Percentiles rank a stretch among this genome's conserved stretches.
Evolutionary conservation across 2,113 vertebrate species (phyloP).

Genomic region (Lampris incognitus): DNA sequence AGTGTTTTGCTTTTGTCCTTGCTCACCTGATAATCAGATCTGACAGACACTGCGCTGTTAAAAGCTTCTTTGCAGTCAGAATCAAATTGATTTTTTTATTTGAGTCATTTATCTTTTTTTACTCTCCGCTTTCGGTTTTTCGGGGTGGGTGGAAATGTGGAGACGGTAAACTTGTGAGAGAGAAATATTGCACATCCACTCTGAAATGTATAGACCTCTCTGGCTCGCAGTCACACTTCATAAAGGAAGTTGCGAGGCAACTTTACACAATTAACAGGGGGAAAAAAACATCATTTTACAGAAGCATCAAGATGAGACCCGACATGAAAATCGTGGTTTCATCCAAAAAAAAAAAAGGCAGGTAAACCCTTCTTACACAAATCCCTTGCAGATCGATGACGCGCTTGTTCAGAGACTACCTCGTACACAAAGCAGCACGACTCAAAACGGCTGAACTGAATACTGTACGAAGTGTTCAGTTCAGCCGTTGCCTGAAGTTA

Average conservation of each 20-base stretch:
- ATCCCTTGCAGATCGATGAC: constrained; percentile 48
- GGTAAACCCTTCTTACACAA: constrained; percentile 29
- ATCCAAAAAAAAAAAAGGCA: not conserved
- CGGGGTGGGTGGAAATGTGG: constrained; percentile 28
- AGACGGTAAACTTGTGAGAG: constrained; percentile 23
- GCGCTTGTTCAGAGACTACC: constrained; percentile 26
- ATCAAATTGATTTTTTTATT: constrained; percentile 24
- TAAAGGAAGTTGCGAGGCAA: constrained; percentile 38
- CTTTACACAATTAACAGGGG: constrained; percentile 37
- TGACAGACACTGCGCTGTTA: constrained; percentile 9
- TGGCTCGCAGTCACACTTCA: constrained; percentile 2
- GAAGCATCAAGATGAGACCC: constrained; percentile 26
- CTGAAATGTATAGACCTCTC: constrained; percentile 53
- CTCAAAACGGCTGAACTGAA: constrained; percentile 39
- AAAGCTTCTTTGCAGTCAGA: constrained; percentile 22
- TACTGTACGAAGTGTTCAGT: not conserved
- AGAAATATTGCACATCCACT: constrained; percentile 24
- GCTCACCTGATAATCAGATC: constrained; percentile 31
- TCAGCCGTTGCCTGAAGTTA: constrained; percentile 10
- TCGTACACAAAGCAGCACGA: constrained; percentile 22
- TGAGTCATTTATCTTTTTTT: constrained; percentile 48
- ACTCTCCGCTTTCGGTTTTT: constrained; percentile 13
- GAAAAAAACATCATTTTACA: not conserved
- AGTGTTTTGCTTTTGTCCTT: constrained; percentile 17
- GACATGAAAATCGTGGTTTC: constrained; percentile 56